Percentiles rank a stretch among this genome's conserved stretches.
These are phyloP conservation scores for Xyrauchen texanus DNA, from an alignment of 2,113 vertebrate genomes.

Conservation along the genomic window DNA sequence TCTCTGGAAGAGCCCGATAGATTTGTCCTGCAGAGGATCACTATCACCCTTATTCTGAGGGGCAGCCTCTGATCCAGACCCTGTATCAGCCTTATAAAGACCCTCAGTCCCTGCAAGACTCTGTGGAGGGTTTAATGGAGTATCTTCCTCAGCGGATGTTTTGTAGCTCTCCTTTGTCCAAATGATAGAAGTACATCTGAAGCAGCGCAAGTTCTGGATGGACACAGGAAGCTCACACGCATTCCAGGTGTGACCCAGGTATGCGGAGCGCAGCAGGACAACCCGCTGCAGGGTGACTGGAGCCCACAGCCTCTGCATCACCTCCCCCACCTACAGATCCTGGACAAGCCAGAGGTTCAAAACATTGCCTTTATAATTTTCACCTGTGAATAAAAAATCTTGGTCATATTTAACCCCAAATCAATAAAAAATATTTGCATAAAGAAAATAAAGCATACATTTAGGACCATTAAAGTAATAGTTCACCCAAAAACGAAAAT, in stretches of 20 bases:
- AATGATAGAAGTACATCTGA: constrained; percentile 32
- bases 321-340: constrained; percentile 7
- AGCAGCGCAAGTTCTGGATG: constrained; percentile 17
- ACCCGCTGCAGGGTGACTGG: constrained; percentile 19
- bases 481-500: too few species aligned
- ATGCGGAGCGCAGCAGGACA: constrained; percentile 24
- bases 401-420: too few species aligned
- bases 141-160: constrained; percentile 11
- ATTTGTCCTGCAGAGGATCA: constrained; percentile 93
- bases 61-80: not conserved
- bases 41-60: constrained; percentile 60
- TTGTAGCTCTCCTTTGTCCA: not conserved
- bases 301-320: constrained; percentile 42
- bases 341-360: not conserved
- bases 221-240: not conserved
- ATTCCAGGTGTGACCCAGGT: constrained; percentile 18
- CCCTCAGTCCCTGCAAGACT: constrained; percentile 23
- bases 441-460: too few species aligned
- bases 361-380: not conserved
- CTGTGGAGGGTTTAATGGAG: constrained; percentile 25
- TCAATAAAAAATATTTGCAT: too few species aligned
- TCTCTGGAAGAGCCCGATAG: constrained; percentile 87
- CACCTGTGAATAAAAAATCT: too few species aligned
- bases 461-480: too few species aligned
- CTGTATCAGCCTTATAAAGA: not conserved